Evolutionary conservation across 2,113 vertebrate species (phyloP), one percentile per base, ranked within the genome.

Genomic region (Verasper variegatus): DNA sequence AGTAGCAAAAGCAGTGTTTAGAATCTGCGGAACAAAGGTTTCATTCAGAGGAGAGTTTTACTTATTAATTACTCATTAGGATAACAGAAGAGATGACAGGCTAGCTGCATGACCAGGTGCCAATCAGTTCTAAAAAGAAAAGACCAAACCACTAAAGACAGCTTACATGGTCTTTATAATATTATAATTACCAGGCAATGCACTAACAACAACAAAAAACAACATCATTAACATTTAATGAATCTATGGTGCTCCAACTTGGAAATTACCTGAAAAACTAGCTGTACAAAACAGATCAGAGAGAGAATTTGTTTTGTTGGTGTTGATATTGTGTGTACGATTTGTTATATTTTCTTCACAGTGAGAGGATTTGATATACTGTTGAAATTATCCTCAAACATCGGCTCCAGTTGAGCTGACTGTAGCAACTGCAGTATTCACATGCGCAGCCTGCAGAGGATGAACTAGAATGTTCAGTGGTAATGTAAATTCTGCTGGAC

Each of bases 141-240:
- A 37, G 8, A 81, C 47, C 35, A 37, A 37, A 54, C 40, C 51
- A 74, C 76, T 69, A 68, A 78, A 70, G 4, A 82, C 57, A 65
- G 52, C 56, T 76, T 68, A 76, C 49, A 80, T 40, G 71, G 23
- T 57, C 7, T 37, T 37, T 10, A 37, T 37, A 37, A 37, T 2
- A 61, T 72, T 77, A 55, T 74, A 81, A 83, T 85, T 76, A 76
- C 27, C 21, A 69, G 26, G 26, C 11, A n/a, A 23, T 60, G 54
- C 74, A 70, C 6, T 31, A 31, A 31, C 31, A 31, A 31, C 0
- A 1, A 31, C 31, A 31, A 31, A 56, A 67, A 68, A 72, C 3
- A 86, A 62, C 21, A 76, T 74, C 68, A 80, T 56, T 64, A 76
- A 59, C 76, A 66, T 84, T 79, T n/a, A 9, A 66, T 18, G 49